These are phyloP conservation scores for Cyanocitta stelleri DNA, from an alignment of 2,113 vertebrate species.

Conservation along the genomic window DNA sequence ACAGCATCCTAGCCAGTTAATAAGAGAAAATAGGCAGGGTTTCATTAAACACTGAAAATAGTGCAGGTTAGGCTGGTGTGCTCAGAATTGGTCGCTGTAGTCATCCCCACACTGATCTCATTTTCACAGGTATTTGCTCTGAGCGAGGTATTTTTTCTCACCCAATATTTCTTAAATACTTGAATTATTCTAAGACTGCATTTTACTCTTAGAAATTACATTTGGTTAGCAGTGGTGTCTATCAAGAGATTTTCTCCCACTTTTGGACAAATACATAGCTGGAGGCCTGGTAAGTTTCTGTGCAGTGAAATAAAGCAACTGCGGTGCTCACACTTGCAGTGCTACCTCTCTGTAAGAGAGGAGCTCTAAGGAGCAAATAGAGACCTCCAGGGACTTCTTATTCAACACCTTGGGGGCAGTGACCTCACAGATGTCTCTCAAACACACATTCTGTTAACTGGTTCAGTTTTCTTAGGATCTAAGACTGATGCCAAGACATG, in stretches of 20 bases:
- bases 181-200: background rate
- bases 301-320: background rate
- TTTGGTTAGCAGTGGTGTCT: background rate
- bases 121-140: background rate
- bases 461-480: background rate
- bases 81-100: background rate
- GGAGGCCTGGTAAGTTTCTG: background rate
- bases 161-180: background rate
- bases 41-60: background rate
- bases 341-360: background rate
- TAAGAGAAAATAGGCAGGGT: background rate
- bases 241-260: background rate
- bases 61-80: background rate
- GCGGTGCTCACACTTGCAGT: background rate
- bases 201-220: background rate
- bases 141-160: background rate
- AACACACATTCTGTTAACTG: accelerated
- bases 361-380: background rate
- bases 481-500: background rate
- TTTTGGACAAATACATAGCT: background rate
- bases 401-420: background rate
- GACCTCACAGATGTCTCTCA: background rate
- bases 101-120: background rate
- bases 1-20: background rate
- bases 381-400: background rate